Base-by-base conservation (phyloP, 2,888 invertebrate genomes). In the Amphipoea lucens region DNA sequence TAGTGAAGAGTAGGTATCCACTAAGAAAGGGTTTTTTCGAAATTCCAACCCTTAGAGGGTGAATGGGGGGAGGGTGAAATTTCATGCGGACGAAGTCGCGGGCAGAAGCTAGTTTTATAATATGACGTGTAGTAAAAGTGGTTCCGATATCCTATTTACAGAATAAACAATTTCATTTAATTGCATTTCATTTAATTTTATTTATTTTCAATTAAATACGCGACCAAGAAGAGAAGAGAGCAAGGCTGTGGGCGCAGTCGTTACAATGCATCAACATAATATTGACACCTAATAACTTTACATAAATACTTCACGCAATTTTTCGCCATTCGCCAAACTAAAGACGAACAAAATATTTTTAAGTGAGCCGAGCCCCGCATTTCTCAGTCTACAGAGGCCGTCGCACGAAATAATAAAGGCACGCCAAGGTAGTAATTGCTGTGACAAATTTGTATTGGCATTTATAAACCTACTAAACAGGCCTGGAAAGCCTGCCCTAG, bases 371-470 rank as follows among this genome's bases (percentile, higher is more conserved):
- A 29, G 68, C 78, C 67, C 57, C 40, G 68, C 62, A 79, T 83
- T 84, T 72, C 42, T 86, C 45, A 74, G 72, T 9, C 68, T 51
- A 14, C 71, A 51, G 67, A 74, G 67, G 57, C 51, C n/a, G 40
- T 57, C 23, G 42, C n/a, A 62, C 66, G 42, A 73, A 73, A 76
- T 85, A 82, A 81, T 85, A 29, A 71, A 75, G 67, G 66, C 88
- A 87, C 85, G 88, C 87, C 29, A 79, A n/a, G 63, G 23, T 42
- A 69, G 67, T n/a, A 57, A 70, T 42, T 17, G 70, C 67, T 76
- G 81, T 85, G 79, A 89, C 88, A 87, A 87, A 87, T 73, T 88
- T 72, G 68, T 83, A 83, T 87, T 77, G 85, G 74, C 79, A 89
- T 42, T 42, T 42, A 42, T 72, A 78, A 84, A 78, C 71, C 63